Conservation (phyloP, 1,140 invertebrate genomes). For the Leptinotarsa texana region DNA sequence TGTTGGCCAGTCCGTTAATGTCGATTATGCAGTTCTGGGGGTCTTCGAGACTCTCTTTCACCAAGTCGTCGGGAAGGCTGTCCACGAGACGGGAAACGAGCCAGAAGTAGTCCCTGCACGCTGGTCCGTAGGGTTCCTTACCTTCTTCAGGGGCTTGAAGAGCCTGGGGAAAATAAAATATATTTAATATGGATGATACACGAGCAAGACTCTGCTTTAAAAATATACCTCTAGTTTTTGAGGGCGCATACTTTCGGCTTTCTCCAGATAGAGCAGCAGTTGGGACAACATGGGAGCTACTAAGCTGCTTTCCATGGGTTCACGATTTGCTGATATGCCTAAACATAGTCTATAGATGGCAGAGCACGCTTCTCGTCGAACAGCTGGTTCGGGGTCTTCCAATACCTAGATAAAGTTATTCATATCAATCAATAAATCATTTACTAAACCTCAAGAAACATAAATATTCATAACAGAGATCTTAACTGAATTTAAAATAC, state of each 20-base stretch:
- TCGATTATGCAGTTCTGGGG: constrained; percentile 64
- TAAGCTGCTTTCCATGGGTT: constrained; percentile 61
- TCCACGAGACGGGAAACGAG: constrained; percentile 85
- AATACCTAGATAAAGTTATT: constrained; percentile 57
- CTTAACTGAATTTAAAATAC: too few relatives aligned
- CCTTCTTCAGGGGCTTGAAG: constrained; percentile 72
- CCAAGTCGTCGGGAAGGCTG: constrained; percentile 76
- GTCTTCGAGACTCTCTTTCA: constrained; percentile 66
- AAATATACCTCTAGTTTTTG: constrained; percentile 59
- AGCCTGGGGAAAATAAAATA: constrained; percentile 9
- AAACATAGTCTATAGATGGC: constrained; percentile 85
- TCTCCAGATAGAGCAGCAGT: constrained; percentile 76
- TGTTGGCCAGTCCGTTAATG: constrained; percentile 75
- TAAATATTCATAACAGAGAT: too few relatives aligned
- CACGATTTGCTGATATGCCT: constrained; percentile 67
- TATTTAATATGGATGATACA: background rate
- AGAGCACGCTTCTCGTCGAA: constrained; percentile 85
- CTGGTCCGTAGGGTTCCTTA: constrained; percentile 90
- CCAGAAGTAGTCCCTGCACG: constrained; percentile 94
- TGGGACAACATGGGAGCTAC: constrained; percentile 79
- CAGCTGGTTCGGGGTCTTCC: constrained; percentile 83
- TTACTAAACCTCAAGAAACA: background rate
- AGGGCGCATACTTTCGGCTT: constrained; percentile 84
- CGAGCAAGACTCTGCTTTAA: background rate
- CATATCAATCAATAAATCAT: background rate